A percentile compares a stretch with the other conserved stretches of the same genome.
phyloP scores from a whole-genome alignment of 1,140 invertebrate genomes.

The Prorops nasuta region DNA sequence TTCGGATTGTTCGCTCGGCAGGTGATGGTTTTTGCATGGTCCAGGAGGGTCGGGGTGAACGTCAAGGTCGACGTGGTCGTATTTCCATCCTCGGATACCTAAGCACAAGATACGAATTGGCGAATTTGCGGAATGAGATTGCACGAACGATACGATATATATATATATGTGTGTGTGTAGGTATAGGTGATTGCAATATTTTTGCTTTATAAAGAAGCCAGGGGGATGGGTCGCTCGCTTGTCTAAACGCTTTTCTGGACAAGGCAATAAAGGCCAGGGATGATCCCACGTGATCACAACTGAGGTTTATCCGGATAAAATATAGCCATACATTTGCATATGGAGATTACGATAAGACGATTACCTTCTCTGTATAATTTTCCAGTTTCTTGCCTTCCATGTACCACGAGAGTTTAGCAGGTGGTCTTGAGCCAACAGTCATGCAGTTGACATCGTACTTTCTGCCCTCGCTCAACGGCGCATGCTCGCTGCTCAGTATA shows the following conservation, averaged over 20 bases:
- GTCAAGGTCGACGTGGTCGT: slow-evolving; percentile 74
- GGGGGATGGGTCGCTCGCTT: too few species aligned
- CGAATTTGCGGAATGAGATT: too few species aligned
- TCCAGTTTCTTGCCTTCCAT: slow-evolving; percentile 68
- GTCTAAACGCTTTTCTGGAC: too few species aligned
- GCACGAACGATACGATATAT: too few species aligned
- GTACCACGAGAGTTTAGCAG: slow-evolving; percentile 79
- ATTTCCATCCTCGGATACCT: slow-evolving; percentile 78
- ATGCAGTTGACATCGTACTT: slow-evolving; percentile 76
- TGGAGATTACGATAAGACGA: too few species aligned
- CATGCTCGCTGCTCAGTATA: slow-evolving; percentile 72
- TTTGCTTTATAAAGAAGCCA: too few species aligned
- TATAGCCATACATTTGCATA: too few species aligned
- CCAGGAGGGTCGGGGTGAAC: slow-evolving; percentile 71
- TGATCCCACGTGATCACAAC: too few species aligned
- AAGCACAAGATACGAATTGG: slow-evolving; percentile 16
- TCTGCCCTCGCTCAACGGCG: slow-evolving; percentile 75
- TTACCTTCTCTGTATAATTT: slow-evolving; percentile 61
- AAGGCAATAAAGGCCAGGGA: too few species aligned
- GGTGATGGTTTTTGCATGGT: slow-evolving; percentile 75
- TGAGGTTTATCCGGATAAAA: too few species aligned
- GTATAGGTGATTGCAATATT: too few species aligned
- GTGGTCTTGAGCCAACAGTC: slow-evolving; percentile 76
- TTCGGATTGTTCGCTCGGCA: slow-evolving; percentile 80
- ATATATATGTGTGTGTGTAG: too few species aligned